A percentile compares a stretch with the other conserved stretches of the same genome.
phyloP scores from a whole-genome alignment of 2,888 invertebrate species.

The Dynastes grantii region DNA sequence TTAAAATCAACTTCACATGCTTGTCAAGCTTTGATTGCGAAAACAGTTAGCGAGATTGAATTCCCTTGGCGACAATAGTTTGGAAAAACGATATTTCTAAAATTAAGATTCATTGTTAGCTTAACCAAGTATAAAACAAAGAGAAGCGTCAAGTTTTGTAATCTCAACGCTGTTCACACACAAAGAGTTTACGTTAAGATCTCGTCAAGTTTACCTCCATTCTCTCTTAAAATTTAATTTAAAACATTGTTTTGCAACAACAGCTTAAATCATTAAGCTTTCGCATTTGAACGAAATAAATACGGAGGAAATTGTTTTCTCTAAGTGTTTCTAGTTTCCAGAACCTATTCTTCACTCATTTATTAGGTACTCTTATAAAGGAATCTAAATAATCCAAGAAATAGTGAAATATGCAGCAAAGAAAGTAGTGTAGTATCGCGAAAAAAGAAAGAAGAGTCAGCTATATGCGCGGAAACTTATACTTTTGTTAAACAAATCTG shows the following conservation, averaged over 20 bases:
- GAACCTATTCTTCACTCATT: not conserved
- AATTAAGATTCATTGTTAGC: conserved; percentile 43
- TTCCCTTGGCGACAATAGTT: not conserved
- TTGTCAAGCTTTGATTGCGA: not conserved
- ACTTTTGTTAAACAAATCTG: too few relatives aligned
- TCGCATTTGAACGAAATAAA: not conserved
- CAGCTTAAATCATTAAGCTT: not conserved
- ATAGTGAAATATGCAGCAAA: too few relatives aligned
- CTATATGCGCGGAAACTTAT: too few relatives aligned
- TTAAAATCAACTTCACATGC: not conserved
- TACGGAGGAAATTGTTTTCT: not conserved
- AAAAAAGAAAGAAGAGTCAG: too few relatives aligned
- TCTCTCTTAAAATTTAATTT: conserved; percentile 39
- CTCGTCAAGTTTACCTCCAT: conserved; percentile 14
- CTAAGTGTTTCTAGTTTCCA: not conserved
- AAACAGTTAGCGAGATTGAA: not conserved
- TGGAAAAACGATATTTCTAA: conserved; percentile 27
- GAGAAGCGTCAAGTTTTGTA: conserved; percentile 39
- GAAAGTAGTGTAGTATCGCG: too few relatives aligned
- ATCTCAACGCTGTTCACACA: conserved; percentile 32
- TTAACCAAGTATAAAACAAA: conserved; percentile 41
- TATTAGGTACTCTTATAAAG: not conserved
- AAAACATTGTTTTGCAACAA: conserved; percentile 38
- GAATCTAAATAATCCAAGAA: too few relatives aligned
- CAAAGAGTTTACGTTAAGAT: conserved; percentile 40